Percentiles rank a stretch among this genome's conserved stretches.
These are phyloP conservation scores for Thryonomys swinderianus DNA, from an alignment of 2,113 vertebrate species.

Conservation along the genomic window DNA sequence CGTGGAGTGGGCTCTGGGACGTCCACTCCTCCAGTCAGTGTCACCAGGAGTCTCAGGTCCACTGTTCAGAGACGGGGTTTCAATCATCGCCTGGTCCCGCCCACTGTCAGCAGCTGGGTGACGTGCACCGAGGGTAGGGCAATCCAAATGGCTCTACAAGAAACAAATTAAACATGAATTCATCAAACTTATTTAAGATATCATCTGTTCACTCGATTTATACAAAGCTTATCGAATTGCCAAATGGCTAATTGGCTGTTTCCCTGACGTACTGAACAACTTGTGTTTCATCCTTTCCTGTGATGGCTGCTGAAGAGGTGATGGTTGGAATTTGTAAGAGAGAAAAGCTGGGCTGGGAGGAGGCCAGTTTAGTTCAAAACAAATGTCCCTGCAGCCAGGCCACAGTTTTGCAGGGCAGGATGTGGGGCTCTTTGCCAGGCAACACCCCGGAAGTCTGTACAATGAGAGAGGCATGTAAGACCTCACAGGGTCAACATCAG, in stretches of 20 bases:
- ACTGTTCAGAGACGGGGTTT: slow-evolving; percentile 69
- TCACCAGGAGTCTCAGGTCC: slow-evolving; percentile 78
- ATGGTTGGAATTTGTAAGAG: slow-evolving; percentile 51
- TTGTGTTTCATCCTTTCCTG: slow-evolving; percentile 77
- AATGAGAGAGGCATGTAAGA: neutral
- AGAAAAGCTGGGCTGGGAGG: slow-evolving; percentile 1
- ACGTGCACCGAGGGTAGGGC: slow-evolving; percentile 65
- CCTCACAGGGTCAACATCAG: neutral
- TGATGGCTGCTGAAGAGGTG: slow-evolving; percentile 53
- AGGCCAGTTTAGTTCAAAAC: neutral
- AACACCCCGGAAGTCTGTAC: neutral
- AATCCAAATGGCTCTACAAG: slow-evolving; percentile 30
- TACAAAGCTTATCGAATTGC: slow-evolving; percentile 84
- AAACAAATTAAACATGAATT: slow-evolving; percentile 82
- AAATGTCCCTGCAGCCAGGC: accelerated
- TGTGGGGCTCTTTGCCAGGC: neutral
- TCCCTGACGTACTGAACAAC: slow-evolving; percentile 85
- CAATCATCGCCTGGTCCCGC: slow-evolving; percentile 43
- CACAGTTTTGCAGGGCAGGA: neutral
- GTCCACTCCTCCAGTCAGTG: slow-evolving; percentile 72
- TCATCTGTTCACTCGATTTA: slow-evolving; percentile 82
- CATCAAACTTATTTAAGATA: slow-evolving; percentile 82
- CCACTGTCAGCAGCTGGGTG: slow-evolving; percentile 65
- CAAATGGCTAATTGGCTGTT: slow-evolving; percentile 84
- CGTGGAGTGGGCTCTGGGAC: slow-evolving; percentile 76